These are phyloP conservation scores for Drepana arcuata DNA, from an alignment of 1,140 invertebrate genomes.

Conservation along the genomic window DNA sequence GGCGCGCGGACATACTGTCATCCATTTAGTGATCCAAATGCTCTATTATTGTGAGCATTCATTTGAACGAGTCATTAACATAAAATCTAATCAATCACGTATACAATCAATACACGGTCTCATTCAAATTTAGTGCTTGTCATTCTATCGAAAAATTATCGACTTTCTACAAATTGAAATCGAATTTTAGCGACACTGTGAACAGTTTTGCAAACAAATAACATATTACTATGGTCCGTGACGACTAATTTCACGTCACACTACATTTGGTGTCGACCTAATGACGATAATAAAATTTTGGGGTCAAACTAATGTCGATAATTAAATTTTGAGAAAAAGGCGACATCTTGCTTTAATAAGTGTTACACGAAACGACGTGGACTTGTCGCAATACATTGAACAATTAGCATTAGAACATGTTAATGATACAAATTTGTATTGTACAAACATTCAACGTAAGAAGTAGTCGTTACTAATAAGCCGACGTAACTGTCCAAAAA, in stretches of 20 bases:
- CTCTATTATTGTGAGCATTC: conserved; percentile 27
- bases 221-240: neutral
- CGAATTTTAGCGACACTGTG: conserved; percentile 25
- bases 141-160: conserved; percentile 32
- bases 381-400: conserved; percentile 35
- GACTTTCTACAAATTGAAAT: conserved; percentile 48
- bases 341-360: conserved; percentile 55
- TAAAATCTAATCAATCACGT: conserved; percentile 34
- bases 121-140: conserved; percentile 6
- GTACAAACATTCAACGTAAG: conserved; percentile 32
- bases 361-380: conserved; percentile 49
- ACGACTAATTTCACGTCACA: conserved; percentile 22
- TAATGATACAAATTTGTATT: conserved; percentile 54
- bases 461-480: conserved; percentile 14
- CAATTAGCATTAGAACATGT: conserved; percentile 61
- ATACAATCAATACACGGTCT: too few relatives aligned
- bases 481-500: conserved; percentile 4
- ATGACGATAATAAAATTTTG: conserved; percentile 67
- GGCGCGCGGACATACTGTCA: conserved; percentile 30
- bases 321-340: conserved; percentile 65
- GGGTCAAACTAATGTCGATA: conserved; percentile 57
- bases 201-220: conserved; percentile 43
- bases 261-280: conserved; percentile 49
- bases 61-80: conserved; percentile 31
- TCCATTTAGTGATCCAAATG: conserved; percentile 40